Base-by-base conservation (phyloP, 2,888 invertebrate species). In the Micropterix aruncella region DNA sequence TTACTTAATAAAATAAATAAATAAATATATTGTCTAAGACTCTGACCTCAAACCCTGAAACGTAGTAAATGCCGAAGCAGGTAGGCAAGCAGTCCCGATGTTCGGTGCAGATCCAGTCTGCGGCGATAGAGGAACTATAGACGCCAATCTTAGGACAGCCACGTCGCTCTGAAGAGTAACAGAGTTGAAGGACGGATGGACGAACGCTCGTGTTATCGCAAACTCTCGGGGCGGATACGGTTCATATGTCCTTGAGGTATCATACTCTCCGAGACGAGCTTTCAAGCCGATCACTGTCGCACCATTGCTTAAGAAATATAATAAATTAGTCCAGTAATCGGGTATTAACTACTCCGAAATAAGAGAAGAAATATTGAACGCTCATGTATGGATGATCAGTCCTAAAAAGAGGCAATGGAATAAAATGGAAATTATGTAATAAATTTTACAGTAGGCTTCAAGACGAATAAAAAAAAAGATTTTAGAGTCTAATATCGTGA, bases 81-180 rank as follows among this genome's bases (percentile, higher is more conserved):
- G 77, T 43, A 81, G 60, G 54, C 83, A 83, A 5, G 75, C 73
- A 18, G 77, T 75, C 48, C 75, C 75, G 14, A 83, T 73, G 0
- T 77, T 77, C 1, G 68, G 59, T 2, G 66, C 68, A 4, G 74
- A 60, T 0, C 75, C 72, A n/a, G 48, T 51, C 16, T 52, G 48
- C 1, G 70, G 66, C 1, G 65, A 59, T 4, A 79, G 56, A 1
- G 73, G 70, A 15, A 81, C 75, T 1, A 77, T 56, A 1, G 68
- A 55, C 51, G 74, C 65, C n/a, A 94, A 61, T 46, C 79, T 73
- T 18, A 94, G 59, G 1, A 94, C 70, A 1, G 90, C 91, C 27
- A 94, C 73, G 58, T 92, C 88, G 57, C 86, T 88, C 51, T 80
- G 79, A 39, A 92, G 68, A 49, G 84, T 88, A 44, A 68, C 70